These are phyloP conservation scores for Volucella inanis DNA, from an alignment of 2,888 invertebrate species.

Conservation along the genomic window DNA sequence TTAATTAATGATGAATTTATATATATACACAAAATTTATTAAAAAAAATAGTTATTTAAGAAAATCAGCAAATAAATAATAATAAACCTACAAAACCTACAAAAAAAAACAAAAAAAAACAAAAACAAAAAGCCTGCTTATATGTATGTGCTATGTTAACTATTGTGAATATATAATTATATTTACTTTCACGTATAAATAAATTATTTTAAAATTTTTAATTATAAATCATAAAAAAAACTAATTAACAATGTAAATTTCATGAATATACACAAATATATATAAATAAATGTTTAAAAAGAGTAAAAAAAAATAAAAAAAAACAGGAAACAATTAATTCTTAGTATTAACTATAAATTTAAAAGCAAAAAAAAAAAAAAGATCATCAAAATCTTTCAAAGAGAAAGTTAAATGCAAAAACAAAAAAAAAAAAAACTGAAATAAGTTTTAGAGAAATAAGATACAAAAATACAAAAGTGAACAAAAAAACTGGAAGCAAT, in stretches of 20 bases:
- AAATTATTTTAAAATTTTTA: background rate
- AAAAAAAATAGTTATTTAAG: background rate
- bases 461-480: conserved; percentile 12
- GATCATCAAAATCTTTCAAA: background rate
- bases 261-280: conserved; percentile 17
- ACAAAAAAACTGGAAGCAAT: background rate
- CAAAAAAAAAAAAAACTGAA: background rate
- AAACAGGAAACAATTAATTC: conserved; percentile 21
- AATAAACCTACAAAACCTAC: conserved; percentile 47
- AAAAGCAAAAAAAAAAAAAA: background rate
- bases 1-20: background rate
- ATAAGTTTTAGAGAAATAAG: conserved; percentile 2
- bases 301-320: background rate
- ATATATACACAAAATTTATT: background rate
- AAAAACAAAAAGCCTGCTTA: conserved; percentile 3
- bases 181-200: conserved; percentile 1
- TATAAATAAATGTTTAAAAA: conserved; percentile 68
- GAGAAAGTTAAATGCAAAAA: background rate
- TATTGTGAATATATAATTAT: background rate
- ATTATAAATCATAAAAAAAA: conserved; percentile 14
- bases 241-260: conserved; percentile 57
- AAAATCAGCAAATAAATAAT: conserved; percentile 4
- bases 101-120: background rate
- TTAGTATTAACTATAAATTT: background rate
- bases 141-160: background rate